phyloP scores from a whole-genome alignment of 2,113 vertebrate species.

The Callorhinus ursinus region DNA sequence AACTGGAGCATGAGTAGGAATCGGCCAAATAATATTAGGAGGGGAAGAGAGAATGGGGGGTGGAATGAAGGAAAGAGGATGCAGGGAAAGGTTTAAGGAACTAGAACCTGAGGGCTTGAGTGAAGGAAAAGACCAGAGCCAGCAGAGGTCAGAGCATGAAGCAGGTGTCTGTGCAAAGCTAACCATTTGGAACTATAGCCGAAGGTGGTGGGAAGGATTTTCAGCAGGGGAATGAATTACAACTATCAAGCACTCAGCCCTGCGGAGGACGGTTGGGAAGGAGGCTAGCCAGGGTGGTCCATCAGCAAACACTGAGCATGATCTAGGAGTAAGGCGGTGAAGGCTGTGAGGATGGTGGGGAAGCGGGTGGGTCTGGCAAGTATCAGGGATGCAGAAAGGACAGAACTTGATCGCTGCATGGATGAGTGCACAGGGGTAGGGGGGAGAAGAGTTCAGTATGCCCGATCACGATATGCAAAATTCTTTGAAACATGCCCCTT shows the following conservation, averaged over 20 bases:
- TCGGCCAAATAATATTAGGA: background rate
- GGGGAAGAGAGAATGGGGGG: background rate
- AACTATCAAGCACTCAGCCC: background rate
- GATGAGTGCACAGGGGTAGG: background rate
- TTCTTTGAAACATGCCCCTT: background rate
- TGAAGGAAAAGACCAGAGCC: background rate
- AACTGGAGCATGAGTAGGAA: background rate
- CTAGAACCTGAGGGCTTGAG: background rate
- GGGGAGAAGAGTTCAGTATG: no score
- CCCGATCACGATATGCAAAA: background rate
- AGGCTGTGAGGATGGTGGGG: background rate
- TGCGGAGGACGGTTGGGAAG: accelerated
- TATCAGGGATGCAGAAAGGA: background rate
- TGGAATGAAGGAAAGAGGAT: accelerated
- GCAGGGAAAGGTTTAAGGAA: background rate
- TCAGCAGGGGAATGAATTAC: background rate
- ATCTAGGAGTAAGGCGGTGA: background rate
- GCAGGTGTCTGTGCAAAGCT: background rate
- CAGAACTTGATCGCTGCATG: background rate
- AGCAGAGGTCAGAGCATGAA: background rate
- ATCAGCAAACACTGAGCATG: background rate
- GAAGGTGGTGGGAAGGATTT: background rate
- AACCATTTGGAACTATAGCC: background rate
- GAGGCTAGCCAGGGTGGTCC: background rate
- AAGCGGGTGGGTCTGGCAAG: background rate